Conservation (phyloP, 1,140 invertebrate genomes). For the Drosophila melanica region DNA sequence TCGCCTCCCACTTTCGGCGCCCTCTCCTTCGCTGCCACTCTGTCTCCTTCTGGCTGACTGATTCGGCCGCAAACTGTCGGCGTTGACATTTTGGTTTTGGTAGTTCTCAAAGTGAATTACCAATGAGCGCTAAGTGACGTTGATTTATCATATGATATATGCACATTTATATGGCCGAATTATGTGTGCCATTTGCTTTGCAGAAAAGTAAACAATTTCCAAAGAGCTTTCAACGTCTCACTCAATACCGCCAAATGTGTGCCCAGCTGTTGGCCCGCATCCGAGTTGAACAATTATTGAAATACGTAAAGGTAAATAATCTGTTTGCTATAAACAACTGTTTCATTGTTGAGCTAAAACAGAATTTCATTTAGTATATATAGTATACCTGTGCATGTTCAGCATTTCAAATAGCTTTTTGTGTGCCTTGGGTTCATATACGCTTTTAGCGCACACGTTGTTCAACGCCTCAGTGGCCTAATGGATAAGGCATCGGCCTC, state of each 20-base stretch:
- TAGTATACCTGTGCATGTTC: neutral
- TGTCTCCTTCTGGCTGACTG: slow-evolving; percentile 38
- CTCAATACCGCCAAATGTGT: slow-evolving; percentile 11
- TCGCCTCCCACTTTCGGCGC: neutral
- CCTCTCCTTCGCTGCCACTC: neutral
- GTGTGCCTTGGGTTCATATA: neutral
- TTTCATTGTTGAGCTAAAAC: slow-evolving; percentile 11
- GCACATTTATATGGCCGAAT: slow-evolving; percentile 19
- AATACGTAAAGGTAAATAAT: slow-evolving; percentile 23
- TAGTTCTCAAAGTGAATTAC: slow-evolving; percentile 65
- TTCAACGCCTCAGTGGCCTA: slow-evolving; percentile 61
- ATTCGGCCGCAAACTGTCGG: slow-evolving; percentile 34
- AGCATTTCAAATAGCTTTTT: neutral
- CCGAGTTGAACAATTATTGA: slow-evolving; percentile 32
- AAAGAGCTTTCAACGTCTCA: slow-evolving; percentile 21
- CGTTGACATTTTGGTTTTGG: slow-evolving; percentile 64
- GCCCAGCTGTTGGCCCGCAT: slow-evolving; percentile 49
- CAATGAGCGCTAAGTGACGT: slow-evolving; percentile 73
- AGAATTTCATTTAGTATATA: slow-evolving; percentile 17
- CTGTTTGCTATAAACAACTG: slow-evolving; percentile 32
- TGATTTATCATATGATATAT: slow-evolving; percentile 68
- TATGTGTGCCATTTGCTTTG: slow-evolving; percentile 31
- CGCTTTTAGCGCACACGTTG: slow-evolving; percentile 1
- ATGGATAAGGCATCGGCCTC: slow-evolving; percentile 78
- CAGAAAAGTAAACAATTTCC: slow-evolving; percentile 13